These are phyloP conservation scores for Lithophane semibrunnea DNA, from an alignment of 2,888 invertebrate genomes.

Conservation along the genomic window DNA sequence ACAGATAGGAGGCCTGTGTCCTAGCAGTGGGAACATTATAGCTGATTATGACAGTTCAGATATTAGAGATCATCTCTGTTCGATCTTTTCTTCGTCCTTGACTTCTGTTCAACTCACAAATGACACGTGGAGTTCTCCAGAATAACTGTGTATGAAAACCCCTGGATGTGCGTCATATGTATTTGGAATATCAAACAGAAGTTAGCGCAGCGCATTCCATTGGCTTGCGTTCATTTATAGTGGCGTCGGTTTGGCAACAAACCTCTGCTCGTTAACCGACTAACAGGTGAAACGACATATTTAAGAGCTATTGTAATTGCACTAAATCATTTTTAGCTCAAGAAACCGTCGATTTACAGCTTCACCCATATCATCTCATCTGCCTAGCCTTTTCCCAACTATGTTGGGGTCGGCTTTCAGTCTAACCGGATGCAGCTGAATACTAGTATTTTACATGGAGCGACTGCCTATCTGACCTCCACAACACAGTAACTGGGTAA, in stretches of 20 bases:
- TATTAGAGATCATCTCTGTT: background rate
- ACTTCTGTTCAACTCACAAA: constrained; percentile 9
- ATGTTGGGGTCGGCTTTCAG: too few relatives aligned
- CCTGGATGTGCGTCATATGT: constrained; percentile 53
- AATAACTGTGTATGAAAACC: constrained; percentile 35
- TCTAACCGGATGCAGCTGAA: too few relatives aligned
- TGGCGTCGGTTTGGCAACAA: constrained; percentile 57
- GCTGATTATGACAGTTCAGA: background rate
- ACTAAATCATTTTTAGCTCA: constrained; percentile 56
- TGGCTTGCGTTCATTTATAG: constrained; percentile 45
- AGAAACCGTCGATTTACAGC: constrained; percentile 36
- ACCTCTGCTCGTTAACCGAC: constrained; percentile 58
- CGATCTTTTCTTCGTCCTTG: background rate
- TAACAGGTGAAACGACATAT: constrained; percentile 61
- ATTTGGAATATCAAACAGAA: constrained; percentile 57
- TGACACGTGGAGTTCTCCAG: constrained; percentile 18
- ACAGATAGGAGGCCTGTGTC: too few relatives aligned
- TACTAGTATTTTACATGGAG: too few relatives aligned
- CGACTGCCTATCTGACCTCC: too few relatives aligned
- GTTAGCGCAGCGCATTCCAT: constrained; percentile 49
- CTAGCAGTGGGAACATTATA: too few relatives aligned
- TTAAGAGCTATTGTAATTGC: constrained; percentile 60
- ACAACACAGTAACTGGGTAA: too few relatives aligned
- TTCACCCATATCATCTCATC: background rate
- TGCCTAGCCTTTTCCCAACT: too few relatives aligned